phyloP scores from a whole-genome alignment of 2,797 vertebrate genomes.

The Melanotaenia trifasciata region DNA sequence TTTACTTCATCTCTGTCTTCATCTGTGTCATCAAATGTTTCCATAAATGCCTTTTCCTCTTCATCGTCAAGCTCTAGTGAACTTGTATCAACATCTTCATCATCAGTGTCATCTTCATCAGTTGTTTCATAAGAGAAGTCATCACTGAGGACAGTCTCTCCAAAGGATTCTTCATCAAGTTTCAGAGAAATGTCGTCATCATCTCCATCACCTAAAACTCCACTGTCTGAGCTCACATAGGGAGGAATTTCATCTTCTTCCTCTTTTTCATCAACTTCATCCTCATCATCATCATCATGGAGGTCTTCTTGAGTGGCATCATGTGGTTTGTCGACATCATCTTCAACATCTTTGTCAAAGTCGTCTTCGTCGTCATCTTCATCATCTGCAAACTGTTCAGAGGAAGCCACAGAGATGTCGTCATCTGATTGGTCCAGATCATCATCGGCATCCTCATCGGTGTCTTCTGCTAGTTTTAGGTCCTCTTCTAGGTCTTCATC shows the following conservation, averaged over 20 bases:
- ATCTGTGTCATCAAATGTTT: background rate
- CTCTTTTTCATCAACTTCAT: slow-evolving; percentile 6
- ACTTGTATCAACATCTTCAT: slow-evolving; percentile 42
- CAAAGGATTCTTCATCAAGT: slow-evolving; percentile 48
- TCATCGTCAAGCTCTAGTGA: slow-evolving; percentile 42
- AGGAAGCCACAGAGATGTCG: slow-evolving; percentile 59
- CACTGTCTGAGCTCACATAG: too few relatives aligned
- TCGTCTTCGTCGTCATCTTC: slow-evolving; percentile 65
- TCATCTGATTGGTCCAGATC: slow-evolving; percentile 61
- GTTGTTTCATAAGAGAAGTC: slow-evolving; percentile 47
- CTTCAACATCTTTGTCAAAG: slow-evolving; percentile 24
- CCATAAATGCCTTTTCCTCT: slow-evolving; percentile 6
- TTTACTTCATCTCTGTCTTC: slow-evolving; percentile 34
- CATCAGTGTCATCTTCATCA: slow-evolving; percentile 49
- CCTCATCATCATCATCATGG: background rate
- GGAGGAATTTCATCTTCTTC: slow-evolving; percentile 7
- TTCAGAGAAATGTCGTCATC: slow-evolving; percentile 31
- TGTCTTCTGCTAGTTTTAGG: slow-evolving; percentile 6
- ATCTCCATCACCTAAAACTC: background rate
- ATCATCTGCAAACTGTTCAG: slow-evolving; percentile 74
- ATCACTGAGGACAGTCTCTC: slow-evolving; percentile 39
- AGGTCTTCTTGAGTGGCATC: slow-evolving; percentile 51
- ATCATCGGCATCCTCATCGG: slow-evolving; percentile 33
- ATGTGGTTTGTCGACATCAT: background rate
- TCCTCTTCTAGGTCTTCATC: slow-evolving; percentile 31